phyloP scores from a whole-genome alignment of 2,113 vertebrate species.

The Cairina moschata region DNA sequence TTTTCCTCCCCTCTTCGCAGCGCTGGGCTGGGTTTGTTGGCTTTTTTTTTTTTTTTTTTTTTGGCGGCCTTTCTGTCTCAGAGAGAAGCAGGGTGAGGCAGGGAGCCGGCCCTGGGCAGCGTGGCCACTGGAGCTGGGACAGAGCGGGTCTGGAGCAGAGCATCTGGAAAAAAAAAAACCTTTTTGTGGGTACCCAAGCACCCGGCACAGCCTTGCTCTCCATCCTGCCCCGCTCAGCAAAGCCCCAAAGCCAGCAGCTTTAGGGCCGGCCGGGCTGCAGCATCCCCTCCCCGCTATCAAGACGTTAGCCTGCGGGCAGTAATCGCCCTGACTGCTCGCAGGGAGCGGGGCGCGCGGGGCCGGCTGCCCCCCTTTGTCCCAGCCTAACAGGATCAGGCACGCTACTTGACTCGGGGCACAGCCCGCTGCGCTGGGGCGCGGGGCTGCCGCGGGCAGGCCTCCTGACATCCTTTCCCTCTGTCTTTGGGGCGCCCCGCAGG shows the following conservation, averaged over 20 bases:
- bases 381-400: slow-evolving; percentile 93
- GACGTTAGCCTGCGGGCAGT: slow-evolving; percentile 84
- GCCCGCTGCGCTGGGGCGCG: not conserved
- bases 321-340: slow-evolving; percentile 89
- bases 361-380: slow-evolving; percentile 76
- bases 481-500: not conserved
- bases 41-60: slow-evolving; percentile 6
- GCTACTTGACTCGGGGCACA: slow-evolving; percentile 83
- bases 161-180: not conserved
- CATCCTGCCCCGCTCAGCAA: not conserved
- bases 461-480: not conserved
- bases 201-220: not conserved
- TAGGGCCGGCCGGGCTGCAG: not conserved
- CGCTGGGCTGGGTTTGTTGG: slow-evolving; percentile 30
- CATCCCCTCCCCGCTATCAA: slow-evolving; percentile 79
- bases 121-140: not conserved
- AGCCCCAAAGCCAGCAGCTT: not conserved
- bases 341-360: slow-evolving; percentile 71
- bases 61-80: slow-evolving; percentile 52
- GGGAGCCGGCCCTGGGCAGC: not conserved
- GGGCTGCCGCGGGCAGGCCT: no score
- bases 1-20: slow-evolving; percentile 60
- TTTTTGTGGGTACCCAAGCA: not conserved
- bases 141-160: not conserved
- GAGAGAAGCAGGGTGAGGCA: slow-evolving; percentile 9